These are phyloP conservation scores for Eupelmus urozonus DNA, from an alignment of 2,888 invertebrate genomes.

Conservation along the genomic window DNA sequence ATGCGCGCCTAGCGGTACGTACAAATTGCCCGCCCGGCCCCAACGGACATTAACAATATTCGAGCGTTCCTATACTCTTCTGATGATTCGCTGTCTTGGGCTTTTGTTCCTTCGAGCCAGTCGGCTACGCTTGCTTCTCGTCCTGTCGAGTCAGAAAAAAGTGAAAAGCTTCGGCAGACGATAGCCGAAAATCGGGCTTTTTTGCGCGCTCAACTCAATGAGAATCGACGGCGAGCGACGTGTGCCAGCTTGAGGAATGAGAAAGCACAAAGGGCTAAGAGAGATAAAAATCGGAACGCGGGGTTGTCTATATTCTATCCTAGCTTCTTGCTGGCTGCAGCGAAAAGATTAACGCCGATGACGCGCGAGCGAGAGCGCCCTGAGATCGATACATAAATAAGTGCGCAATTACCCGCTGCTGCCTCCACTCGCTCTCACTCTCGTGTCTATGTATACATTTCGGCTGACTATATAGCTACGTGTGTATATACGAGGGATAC, in stretches of 20 bases:
- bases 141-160: too few relatives aligned
- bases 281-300: constrained; percentile 34
- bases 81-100: not conserved
- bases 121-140: too few relatives aligned
- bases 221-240: not conserved
- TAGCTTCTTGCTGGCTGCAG: constrained; percentile 15
- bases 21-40: not conserved
- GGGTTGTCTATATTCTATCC: not conserved
- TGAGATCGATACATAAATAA: constrained; percentile 57
- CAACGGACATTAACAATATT: constrained; percentile 16
- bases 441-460: not conserved
- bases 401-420: constrained; percentile 48
- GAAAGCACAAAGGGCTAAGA: not conserved
- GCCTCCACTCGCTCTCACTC: constrained; percentile 7
- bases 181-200: not conserved
- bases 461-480: not conserved
- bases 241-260: constrained; percentile 30
- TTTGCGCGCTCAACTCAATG: not conserved
- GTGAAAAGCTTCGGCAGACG: too few relatives aligned
- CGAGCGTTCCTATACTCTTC: not conserved
- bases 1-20: not conserved
- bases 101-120: too few relatives aligned
- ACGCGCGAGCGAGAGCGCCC: constrained; percentile 17
- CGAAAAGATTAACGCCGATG: constrained; percentile 54
- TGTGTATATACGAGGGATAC: not conserved